Percentiles rank a stretch among this genome's conserved stretches.
Conservation (phyloP, 1,140 invertebrate genomes). For the Euschistus heros region DNA sequence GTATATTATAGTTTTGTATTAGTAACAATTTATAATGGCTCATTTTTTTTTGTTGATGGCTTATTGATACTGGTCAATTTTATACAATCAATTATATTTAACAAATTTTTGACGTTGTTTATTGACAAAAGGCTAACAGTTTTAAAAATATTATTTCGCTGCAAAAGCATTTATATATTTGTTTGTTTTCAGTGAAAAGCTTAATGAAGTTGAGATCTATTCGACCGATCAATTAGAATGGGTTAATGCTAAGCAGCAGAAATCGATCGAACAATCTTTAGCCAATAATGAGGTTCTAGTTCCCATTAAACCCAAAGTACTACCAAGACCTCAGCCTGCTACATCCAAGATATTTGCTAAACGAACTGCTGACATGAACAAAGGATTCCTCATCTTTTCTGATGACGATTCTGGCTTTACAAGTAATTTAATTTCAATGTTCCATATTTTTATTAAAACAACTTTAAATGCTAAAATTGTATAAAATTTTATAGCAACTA, state of each 20-base stretch:
- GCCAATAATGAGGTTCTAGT: constrained; percentile 17
- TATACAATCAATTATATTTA: too few relatives aligned
- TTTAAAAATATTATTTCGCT: too few relatives aligned
- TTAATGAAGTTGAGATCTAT: constrained; percentile 22
- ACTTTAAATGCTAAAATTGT: neutral
- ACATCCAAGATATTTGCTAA: constrained; percentile 70
- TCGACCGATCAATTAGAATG: constrained; percentile 23
- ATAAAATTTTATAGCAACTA: neutral
- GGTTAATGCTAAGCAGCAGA: neutral
- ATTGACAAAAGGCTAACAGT: too few relatives aligned
- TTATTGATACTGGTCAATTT: too few relatives aligned
- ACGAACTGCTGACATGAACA: constrained; percentile 84
- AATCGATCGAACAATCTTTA: neutral
- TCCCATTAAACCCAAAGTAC: constrained; percentile 8
- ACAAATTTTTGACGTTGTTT: too few relatives aligned
- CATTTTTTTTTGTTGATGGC: too few relatives aligned
- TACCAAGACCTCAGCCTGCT: constrained; percentile 46
- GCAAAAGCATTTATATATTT: neutral
- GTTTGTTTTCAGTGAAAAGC: constrained; percentile 20
- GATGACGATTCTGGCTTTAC: constrained; percentile 72
- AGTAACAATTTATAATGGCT: too few relatives aligned
- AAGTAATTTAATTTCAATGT: constrained; percentile 50
- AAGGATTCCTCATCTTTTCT: constrained; percentile 77
- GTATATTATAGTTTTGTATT: too few relatives aligned
- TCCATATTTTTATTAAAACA: neutral